Conservation (phyloP, 2,888 invertebrate species). For the Nemotelus nigrinus region DNA sequence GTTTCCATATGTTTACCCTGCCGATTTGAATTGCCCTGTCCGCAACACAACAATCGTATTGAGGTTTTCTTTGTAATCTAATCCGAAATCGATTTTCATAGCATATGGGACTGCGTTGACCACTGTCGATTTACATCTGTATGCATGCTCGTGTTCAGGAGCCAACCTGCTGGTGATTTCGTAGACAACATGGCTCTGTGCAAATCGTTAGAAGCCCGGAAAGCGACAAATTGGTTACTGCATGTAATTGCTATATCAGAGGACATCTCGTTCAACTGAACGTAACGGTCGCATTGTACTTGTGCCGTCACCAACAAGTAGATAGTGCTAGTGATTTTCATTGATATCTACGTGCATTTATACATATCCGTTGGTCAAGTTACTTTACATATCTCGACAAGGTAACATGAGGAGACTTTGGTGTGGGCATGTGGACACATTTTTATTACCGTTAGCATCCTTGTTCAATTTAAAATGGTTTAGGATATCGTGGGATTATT, state of each 20-base stretch:
- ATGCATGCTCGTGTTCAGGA: not conserved
- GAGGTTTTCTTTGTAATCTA: conserved; percentile 34
- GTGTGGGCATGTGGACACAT: too few species aligned
- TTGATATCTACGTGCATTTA: too few species aligned
- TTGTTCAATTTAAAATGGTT: conserved; percentile 13
- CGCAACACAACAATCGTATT: conserved; percentile 5
- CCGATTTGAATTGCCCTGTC: not conserved
- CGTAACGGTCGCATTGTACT: too few species aligned
- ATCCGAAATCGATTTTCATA: conserved; percentile 22
- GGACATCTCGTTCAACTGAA: not conserved
- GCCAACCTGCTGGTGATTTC: not conserved
- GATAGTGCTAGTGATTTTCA: too few species aligned
- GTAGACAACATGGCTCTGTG: conserved; percentile 8
- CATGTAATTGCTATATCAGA: conserved; percentile 40
- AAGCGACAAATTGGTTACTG: conserved; percentile 25
- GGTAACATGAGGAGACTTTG: too few species aligned
- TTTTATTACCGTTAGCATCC: not conserved
- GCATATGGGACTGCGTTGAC: too few species aligned
- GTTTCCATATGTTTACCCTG: not conserved
- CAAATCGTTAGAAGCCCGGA: not conserved
- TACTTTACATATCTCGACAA: too few species aligned
- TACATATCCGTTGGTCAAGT: too few species aligned
- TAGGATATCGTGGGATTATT: not conserved
- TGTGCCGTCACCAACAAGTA: too few species aligned
- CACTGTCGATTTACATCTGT: too few species aligned